phyloP scores from a whole-genome alignment of 37 sponge, comb jelly and placozoan species.

The Tethya wilhelma region DNA sequence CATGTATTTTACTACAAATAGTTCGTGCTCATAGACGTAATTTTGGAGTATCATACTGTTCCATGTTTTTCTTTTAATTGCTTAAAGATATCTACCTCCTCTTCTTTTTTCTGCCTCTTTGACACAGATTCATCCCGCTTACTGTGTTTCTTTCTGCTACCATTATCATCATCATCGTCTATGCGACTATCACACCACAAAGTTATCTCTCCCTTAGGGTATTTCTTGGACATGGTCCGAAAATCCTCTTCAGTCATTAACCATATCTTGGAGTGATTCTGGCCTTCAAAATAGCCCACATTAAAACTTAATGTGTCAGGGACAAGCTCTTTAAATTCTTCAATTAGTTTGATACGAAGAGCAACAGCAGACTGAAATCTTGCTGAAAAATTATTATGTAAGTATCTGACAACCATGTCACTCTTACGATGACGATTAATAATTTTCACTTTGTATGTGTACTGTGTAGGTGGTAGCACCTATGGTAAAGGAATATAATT shows the following conservation, averaged over 20 bases:
- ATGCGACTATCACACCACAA: constrained; percentile 39
- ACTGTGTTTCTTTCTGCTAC: background rate
- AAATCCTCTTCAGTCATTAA: constrained; percentile 33
- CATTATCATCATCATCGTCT: background rate
- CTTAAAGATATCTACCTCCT: constrained; percentile 20
- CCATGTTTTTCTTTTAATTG: constrained; percentile 36
- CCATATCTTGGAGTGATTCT: constrained; percentile 27
- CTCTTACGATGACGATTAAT: constrained; percentile 43
- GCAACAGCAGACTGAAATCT: constrained; percentile 20
- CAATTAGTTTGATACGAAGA: constrained; percentile 30
- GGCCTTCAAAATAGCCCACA: constrained; percentile 54
- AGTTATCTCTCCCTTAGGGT: constrained; percentile 25
- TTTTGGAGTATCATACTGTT: constrained; percentile 23
- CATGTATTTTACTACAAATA: constrained; percentile 10
- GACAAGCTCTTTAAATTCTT: constrained; percentile 39
- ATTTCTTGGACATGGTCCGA: constrained; percentile 24
- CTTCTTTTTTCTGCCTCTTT: constrained; percentile 21
- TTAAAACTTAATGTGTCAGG: constrained; percentile 20
- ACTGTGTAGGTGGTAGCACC: background rate
- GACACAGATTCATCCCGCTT: background rate
- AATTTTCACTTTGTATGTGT: constrained; percentile 32
- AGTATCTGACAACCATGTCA: constrained; percentile 28
- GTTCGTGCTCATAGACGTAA: constrained; percentile 43
- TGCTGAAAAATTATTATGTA: background rate
- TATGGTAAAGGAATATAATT: background rate